Evolutionary conservation across 1,140 invertebrate species (phyloP).

Genomic region (Dendroctonus ponderosae): DNA sequence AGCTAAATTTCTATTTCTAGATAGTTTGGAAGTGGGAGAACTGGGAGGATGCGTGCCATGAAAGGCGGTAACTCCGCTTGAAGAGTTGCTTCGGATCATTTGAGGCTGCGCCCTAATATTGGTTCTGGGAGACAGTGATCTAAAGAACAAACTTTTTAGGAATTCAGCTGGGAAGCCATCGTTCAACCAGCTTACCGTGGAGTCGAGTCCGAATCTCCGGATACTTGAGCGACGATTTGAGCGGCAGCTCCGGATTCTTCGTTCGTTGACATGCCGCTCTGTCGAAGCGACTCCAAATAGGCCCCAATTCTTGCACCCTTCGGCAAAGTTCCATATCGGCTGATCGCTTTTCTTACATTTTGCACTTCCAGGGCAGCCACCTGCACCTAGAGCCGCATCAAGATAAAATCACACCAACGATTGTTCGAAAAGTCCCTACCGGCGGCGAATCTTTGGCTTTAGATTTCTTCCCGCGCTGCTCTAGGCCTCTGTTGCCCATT

Average conservation of each 20-base stretch:
- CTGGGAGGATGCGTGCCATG: conserved; percentile 61
- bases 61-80: conserved; percentile 69
- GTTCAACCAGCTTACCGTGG: conserved; percentile 12
- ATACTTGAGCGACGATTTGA: conserved; percentile 43
- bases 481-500: conserved; percentile 56
- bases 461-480: conserved; percentile 58
- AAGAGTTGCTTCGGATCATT: conserved; percentile 83
- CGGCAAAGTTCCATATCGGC: conserved; percentile 93
- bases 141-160: conserved; percentile 6
- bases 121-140: conserved; percentile 58
- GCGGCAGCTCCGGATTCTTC: conserved; percentile 49
- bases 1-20: conserved; percentile 53
- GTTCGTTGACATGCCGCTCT: conserved; percentile 64
- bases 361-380: conserved; percentile 92
- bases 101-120: conserved; percentile 66
- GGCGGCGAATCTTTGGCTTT: conserved; percentile 55
- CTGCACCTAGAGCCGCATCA: conserved; percentile 56
- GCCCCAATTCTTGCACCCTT: conserved; percentile 94
- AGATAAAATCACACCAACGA: not conserved
- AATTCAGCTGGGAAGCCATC: not conserved
- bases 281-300: conserved; percentile 87
- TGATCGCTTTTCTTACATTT: conserved; percentile 94
- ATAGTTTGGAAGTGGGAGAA: conserved; percentile 57
- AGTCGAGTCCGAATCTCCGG: conserved; percentile 42
- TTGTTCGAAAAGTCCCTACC: conserved; percentile 28